These are phyloP conservation scores for Porites evermanni DNA, from an alignment of 92 coral and sea anemone species.

Conservation along the genomic window DNA sequence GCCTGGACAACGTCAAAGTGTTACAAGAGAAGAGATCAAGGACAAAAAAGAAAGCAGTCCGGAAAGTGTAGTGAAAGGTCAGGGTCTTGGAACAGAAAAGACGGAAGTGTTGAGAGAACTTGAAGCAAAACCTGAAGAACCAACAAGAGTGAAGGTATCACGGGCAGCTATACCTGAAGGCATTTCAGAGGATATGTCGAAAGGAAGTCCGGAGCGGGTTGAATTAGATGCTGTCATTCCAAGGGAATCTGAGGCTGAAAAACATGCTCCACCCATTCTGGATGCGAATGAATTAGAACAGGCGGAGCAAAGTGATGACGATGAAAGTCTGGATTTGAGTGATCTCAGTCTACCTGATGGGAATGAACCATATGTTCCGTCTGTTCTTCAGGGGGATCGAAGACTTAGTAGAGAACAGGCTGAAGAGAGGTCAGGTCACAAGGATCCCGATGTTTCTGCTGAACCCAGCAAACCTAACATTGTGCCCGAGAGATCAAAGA, in stretches of 20 bases:
- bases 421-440: background rate
- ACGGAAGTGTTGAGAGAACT: background rate
- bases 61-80: conserved; percentile 1
- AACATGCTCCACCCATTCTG: background rate
- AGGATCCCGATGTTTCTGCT: background rate
- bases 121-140: background rate
- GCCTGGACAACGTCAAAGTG: background rate
- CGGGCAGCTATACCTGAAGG: background rate
- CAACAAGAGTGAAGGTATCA: background rate
- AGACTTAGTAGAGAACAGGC: background rate
- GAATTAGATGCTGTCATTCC: background rate
- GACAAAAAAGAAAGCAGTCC: background rate
- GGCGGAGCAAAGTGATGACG: conserved; percentile 26
- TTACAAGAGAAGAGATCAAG: background rate
- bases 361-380: background rate
- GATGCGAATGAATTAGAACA: conserved; percentile 9
- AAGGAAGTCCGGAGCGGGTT: background rate
- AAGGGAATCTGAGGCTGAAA: background rate
- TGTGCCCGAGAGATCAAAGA: conserved; percentile 1
- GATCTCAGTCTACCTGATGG: conserved; percentile 53
- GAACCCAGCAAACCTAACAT: conserved; percentile 14
- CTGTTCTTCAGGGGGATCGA: conserved; percentile 6
- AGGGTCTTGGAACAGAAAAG: background rate
- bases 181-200: background rate
- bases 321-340: conserved; percentile 45